These are phyloP conservation scores for Corythaeola cristata DNA, from an alignment of 2,113 vertebrate genomes.

Conservation along the genomic window DNA sequence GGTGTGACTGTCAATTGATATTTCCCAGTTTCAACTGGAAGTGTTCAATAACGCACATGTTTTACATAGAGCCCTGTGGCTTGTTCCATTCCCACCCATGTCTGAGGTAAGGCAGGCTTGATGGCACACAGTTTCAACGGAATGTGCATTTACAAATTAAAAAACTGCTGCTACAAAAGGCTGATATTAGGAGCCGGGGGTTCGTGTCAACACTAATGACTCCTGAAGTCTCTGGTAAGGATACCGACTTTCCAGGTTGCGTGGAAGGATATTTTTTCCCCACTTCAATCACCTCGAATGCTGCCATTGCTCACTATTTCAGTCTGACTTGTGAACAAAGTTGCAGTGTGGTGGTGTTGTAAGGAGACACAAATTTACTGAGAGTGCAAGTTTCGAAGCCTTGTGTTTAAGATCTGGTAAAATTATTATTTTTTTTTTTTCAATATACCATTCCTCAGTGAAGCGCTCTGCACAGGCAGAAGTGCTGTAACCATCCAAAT, in stretches of 20 bases:
- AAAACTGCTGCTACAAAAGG: background rate
- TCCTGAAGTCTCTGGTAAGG: background rate
- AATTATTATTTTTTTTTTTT: background rate
- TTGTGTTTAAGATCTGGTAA: background rate
- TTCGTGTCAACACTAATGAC: background rate
- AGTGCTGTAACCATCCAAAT: background rate
- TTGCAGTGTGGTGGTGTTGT: background rate
- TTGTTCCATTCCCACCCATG: background rate
- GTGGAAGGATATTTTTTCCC: background rate
- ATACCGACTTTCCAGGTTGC: background rate
- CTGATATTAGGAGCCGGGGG: background rate
- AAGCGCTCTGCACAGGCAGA: background rate
- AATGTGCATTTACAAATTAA: background rate
- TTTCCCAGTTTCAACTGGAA: background rate
- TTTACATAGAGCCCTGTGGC: background rate
- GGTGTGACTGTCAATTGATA: background rate
- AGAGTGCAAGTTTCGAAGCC: background rate
- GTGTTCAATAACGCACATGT: slow-evolving; percentile 3
- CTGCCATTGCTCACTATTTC: background rate
- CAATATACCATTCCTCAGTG: background rate
- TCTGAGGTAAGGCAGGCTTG: background rate
- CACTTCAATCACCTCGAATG: background rate
- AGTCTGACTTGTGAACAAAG: background rate
- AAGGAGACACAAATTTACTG: background rate
- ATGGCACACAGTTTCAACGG: background rate